phyloP scores from a whole-genome alignment of 1,140 invertebrate species.

The Heliconius melpomene region DNA sequence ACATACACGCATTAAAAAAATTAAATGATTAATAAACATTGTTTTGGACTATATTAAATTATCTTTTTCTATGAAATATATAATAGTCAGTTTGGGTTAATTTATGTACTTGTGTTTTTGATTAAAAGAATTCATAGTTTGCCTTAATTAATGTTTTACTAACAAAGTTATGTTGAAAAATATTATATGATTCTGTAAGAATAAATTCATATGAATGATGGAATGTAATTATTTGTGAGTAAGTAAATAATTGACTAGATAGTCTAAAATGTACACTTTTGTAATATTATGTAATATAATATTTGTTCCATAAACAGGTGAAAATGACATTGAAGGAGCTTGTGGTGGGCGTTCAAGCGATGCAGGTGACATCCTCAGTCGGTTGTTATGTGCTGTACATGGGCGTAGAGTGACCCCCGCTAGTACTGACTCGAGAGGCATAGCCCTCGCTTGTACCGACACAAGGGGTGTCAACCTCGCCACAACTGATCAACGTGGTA shows the following conservation, averaged over 20 bases:
- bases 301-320: constrained; percentile 48
- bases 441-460: too few relatives aligned
- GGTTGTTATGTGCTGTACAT: constrained; percentile 33
- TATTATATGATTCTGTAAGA: not conserved
- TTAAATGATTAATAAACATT: not conserved
- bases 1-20: not conserved
- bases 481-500: constrained; percentile 17
- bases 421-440: constrained; percentile 47
- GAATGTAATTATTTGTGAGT: not conserved
- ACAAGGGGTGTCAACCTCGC: constrained; percentile 24
- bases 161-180: not conserved
- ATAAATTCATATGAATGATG: not conserved
- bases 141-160: not conserved
- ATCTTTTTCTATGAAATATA: not conserved
- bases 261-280: too few relatives aligned
- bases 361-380: constrained; percentile 33
- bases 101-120: too few relatives aligned
- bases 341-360: constrained; percentile 38
- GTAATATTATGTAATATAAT: too few relatives aligned
- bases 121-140: not conserved
- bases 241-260: not conserved
- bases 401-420: constrained; percentile 48
- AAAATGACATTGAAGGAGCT: constrained; percentile 67
- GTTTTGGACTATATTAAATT: not conserved
- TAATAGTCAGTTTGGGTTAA: not conserved